These are phyloP conservation scores for Ochropacha duplaris DNA, from an alignment of 2,888 invertebrate species.

Conservation along the genomic window DNA sequence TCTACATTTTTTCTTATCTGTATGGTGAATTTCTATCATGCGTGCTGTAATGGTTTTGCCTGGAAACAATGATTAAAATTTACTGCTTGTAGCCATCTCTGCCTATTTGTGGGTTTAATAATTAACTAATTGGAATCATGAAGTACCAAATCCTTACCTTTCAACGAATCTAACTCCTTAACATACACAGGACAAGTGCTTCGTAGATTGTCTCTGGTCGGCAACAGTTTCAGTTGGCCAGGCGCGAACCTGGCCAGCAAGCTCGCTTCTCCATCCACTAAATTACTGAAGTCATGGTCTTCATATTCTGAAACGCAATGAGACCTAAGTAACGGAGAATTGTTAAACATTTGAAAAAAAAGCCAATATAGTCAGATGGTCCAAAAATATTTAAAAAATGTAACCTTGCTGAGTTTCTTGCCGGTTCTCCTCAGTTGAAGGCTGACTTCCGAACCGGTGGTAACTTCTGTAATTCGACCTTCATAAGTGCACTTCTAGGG, in stretches of 20 bases:
- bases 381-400: too few relatives aligned
- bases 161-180: slow-evolving; percentile 50
- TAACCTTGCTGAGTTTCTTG: too few relatives aligned
- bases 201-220: slow-evolving; percentile 41
- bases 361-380: too few relatives aligned
- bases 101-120: too few relatives aligned
- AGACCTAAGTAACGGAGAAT: too few relatives aligned
- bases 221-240: slow-evolving; percentile 31
- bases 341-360: too few relatives aligned
- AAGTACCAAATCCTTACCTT: slow-evolving; percentile 43
- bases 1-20: slow-evolving; percentile 26
- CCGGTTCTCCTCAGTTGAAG: too few relatives aligned
- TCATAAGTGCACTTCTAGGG: too few relatives aligned
- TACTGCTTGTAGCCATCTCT: too few relatives aligned
- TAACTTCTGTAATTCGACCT: too few relatives aligned
- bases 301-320: background rate
- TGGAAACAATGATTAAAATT: slow-evolving; percentile 25
- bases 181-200: slow-evolving; percentile 45
- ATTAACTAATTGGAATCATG: too few relatives aligned
- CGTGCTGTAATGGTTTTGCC: slow-evolving; percentile 29
- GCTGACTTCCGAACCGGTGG: too few relatives aligned
- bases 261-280: slow-evolving; percentile 48
- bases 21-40: slow-evolving; percentile 38
- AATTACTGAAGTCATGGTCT: background rate
- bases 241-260: slow-evolving; percentile 47